Conservation (phyloP, 2,888 invertebrate genomes). For the Mesoligia furuncula region DNA sequence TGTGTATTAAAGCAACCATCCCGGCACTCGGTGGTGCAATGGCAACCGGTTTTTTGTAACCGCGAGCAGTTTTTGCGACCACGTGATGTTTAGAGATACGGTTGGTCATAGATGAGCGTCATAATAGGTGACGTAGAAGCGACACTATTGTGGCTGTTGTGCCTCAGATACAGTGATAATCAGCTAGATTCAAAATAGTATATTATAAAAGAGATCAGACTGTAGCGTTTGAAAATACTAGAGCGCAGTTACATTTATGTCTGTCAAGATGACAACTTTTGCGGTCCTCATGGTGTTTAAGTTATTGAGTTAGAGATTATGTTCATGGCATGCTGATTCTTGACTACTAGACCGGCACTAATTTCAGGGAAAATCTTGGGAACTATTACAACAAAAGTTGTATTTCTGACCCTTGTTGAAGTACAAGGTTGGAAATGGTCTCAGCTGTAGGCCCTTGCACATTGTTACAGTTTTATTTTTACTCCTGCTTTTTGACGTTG, state of each 20-base stretch:
- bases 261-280: neutral
- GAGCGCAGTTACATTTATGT: neutral
- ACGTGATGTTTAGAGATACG: constrained; percentile 44
- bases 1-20: constrained; percentile 40
- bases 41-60: constrained; percentile 65
- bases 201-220: neutral
- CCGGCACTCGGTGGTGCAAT: constrained; percentile 45
- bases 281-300: neutral
- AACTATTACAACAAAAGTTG: neutral
- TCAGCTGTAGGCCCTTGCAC: neutral
- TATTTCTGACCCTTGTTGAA: neutral
- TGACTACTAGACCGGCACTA: neutral
- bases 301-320: too few species aligned
- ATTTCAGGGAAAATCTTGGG: neutral
- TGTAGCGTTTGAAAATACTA: neutral
- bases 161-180: neutral
- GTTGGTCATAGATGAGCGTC: constrained; percentile 27
- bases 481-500: neutral
- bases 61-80: constrained; percentile 64
- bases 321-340: neutral
- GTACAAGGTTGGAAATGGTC: neutral
- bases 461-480: neutral
- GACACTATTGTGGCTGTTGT: constrained; percentile 17
- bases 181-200: neutral
- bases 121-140: constrained; percentile 28